Conservation (phyloP, 2,113 vertebrate genomes). For the Ageneiosus marmoratus region DNA sequence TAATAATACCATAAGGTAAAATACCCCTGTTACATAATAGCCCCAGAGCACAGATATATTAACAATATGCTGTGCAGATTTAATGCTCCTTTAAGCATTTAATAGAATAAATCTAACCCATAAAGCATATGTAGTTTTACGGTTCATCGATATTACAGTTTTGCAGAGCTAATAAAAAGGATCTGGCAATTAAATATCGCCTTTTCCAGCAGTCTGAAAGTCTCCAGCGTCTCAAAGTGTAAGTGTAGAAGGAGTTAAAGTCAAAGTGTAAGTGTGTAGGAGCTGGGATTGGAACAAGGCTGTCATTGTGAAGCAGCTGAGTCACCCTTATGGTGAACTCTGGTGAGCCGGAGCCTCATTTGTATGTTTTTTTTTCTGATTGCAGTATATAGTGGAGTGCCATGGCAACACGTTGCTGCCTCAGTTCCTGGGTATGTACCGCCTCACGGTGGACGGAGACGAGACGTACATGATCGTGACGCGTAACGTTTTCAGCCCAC, state of each 20-base stretch:
- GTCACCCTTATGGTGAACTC: slow-evolving; percentile 25
- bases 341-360: slow-evolving; percentile 7
- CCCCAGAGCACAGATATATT: neutral
- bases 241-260: neutral
- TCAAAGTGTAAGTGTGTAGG: neutral
- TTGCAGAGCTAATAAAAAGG: neutral
- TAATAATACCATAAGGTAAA: neutral
- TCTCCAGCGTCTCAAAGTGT: neutral
- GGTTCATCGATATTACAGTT: neutral
- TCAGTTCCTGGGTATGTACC: slow-evolving; percentile 97
- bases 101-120: neutral
- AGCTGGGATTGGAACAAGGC: neutral
- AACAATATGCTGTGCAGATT: neutral
- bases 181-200: neutral
- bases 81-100: neutral
- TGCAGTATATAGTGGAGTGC: slow-evolving; percentile 95
- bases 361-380: slow-evolving; percentile 1
- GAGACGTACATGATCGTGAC: slow-evolving; percentile 98
- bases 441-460: slow-evolving; percentile 92
- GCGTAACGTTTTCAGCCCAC: slow-evolving; percentile 93
- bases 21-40: neutral
- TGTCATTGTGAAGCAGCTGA: slow-evolving; percentile 36
- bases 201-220: neutral
- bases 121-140: neutral
- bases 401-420: slow-evolving; percentile 94